Percentiles rank a stretch among this genome's conserved stretches.
Conservation (phyloP, 2,888 invertebrate genomes). For the Lasioglossum zephyrum region DNA sequence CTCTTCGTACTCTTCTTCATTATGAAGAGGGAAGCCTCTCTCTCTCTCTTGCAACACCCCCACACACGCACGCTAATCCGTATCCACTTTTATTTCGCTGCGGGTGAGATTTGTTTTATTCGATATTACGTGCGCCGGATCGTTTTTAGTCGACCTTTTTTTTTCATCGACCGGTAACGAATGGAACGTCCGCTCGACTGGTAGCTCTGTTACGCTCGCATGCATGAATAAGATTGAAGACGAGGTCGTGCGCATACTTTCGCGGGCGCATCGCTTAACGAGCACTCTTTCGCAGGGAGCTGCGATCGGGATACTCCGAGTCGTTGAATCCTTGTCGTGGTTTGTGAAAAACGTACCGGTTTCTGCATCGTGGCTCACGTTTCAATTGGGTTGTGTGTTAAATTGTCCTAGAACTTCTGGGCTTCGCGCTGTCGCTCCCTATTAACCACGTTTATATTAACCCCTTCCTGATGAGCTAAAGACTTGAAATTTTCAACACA, state of each 20-base stretch:
- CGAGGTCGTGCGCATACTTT: conserved; percentile 5
- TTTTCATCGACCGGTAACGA: conserved; percentile 7
- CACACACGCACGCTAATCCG: not conserved
- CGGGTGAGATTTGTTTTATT: conserved; percentile 25
- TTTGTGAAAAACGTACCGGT: not conserved
- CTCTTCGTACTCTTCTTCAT: not conserved
- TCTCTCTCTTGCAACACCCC: not conserved
- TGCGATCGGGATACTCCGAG: not conserved
- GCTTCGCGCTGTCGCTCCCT: too few relatives aligned
- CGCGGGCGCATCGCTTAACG: not conserved
- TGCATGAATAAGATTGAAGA: conserved; percentile 16
- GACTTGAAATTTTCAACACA: too few relatives aligned
- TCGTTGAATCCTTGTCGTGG: not conserved
- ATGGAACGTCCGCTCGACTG: conserved; percentile 20
- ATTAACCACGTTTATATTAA: too few relatives aligned
- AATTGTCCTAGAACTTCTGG: too few relatives aligned
- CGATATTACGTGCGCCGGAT: conserved; percentile 10
- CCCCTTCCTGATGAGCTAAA: too few relatives aligned
- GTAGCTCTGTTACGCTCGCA: conserved; percentile 11
- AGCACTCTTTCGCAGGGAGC: not conserved
- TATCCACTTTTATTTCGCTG: conserved; percentile 16
- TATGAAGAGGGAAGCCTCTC: not conserved
- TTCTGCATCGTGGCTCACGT: not conserved
- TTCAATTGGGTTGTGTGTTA: not conserved
- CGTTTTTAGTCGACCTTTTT: not conserved